Conservation (phyloP, 2,888 invertebrate species). For the Eilema sororculum region DNA sequence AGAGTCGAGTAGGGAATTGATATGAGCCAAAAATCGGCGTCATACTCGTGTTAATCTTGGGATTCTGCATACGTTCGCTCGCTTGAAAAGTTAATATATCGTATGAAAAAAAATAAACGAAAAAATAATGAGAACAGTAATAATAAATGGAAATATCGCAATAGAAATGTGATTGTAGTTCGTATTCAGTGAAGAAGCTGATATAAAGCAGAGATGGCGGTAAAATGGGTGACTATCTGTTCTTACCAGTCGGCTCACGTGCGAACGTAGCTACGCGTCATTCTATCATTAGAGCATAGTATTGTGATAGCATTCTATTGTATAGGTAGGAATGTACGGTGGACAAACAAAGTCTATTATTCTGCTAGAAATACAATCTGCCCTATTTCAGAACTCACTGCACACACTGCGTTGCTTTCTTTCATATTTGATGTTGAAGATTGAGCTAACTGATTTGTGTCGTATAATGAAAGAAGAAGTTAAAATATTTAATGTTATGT, state of each 20-base stretch:
- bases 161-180: conserved; percentile 28
- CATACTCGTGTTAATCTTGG: no score
- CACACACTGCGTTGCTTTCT: neutral
- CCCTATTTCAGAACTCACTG: neutral
- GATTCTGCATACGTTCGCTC: no score
- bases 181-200: conserved; percentile 17
- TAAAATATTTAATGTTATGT: no score
- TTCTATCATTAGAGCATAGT: conserved; percentile 56
- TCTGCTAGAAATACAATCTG: conserved; percentile 4
- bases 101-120: neutral
- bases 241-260: conserved; percentile 48
- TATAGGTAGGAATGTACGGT: conserved; percentile 10
- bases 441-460: neutral
- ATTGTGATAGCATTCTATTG: conserved; percentile 41
- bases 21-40: no score
- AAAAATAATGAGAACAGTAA: neutral
- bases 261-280: conserved; percentile 41
- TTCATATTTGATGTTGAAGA: neutral
- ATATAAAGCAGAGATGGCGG: conserved; percentile 30
- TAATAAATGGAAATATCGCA: neutral
- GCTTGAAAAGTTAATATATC: no score
- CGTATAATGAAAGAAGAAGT: no score
- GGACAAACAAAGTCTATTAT: neutral
- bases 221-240: conserved; percentile 20
- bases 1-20: no score